Evolutionary conservation across 2,113 vertebrate species (phyloP).

Genomic region (Amphilophus citrinellus): DNA sequence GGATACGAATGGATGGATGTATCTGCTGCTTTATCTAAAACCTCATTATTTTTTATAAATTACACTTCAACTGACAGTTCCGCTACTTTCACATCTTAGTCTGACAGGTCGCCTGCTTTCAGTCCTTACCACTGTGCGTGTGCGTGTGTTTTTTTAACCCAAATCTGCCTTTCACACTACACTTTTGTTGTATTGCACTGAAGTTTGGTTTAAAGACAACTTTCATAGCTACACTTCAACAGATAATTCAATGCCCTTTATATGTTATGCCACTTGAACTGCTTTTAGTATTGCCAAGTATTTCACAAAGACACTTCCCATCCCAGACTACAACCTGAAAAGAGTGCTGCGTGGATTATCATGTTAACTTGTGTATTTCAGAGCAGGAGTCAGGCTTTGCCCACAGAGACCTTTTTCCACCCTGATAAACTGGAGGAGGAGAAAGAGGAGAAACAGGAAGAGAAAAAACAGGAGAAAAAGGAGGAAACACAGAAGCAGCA

Average conservation of each 20-base stretch:
- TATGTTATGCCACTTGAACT: neutral
- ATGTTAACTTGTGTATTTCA: slow-evolving; percentile 30
- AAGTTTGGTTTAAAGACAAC: neutral
- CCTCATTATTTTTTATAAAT: no score
- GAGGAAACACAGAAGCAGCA: neutral
- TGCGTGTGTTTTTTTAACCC: neutral
- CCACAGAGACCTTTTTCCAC: slow-evolving; percentile 34
- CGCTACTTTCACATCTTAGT: no score
- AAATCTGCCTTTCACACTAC: neutral
- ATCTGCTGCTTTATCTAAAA: no score
- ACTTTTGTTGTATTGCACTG: neutral
- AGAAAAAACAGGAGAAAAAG: slow-evolving; percentile 44
- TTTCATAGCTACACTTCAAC: neutral
- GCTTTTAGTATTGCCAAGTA: neutral
- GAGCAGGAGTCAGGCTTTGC: slow-evolving; percentile 49
- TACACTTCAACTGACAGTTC: no score
- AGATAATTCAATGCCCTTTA: neutral
- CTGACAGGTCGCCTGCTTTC: no score
- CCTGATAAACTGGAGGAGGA: slow-evolving; percentile 29
- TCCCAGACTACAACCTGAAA: neutral
- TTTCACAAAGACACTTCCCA: neutral
- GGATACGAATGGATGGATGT: no score
- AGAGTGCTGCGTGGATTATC: neutral
- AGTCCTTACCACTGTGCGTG: no score
- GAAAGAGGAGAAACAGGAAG: slow-evolving; percentile 16